Evolutionary conservation across 2,797 vertebrate species (phyloP).

Genomic region (Sciurus vulgaris): DNA sequence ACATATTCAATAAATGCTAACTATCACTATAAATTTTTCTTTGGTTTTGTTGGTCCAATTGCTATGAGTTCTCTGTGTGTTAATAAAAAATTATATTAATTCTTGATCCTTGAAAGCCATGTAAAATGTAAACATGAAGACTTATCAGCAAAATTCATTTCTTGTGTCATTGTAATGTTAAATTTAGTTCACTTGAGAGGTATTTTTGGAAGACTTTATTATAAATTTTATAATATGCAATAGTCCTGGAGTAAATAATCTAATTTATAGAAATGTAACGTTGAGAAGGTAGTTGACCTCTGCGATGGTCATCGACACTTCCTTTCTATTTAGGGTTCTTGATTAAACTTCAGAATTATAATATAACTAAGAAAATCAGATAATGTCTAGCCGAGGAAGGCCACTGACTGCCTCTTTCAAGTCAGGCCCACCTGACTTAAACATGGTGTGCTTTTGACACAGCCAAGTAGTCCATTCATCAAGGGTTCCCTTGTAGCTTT

Average conservation of each 20-base stretch:
- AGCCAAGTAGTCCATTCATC: background rate
- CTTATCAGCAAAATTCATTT: slow-evolving; percentile 44
- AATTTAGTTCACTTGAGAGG: slow-evolving; percentile 10
- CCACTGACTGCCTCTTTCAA: background rate
- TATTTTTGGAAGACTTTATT: slow-evolving; percentile 6
- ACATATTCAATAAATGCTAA: background rate
- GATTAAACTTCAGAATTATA: background rate
- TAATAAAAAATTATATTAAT: slow-evolving; percentile 36
- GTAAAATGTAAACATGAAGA: slow-evolving; percentile 34
- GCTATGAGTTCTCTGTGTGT: background rate
- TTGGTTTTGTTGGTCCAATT: background rate
- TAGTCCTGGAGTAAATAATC: background rate
- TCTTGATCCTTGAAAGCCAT: background rate
- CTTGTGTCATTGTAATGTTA: background rate
- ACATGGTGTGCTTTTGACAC: background rate
- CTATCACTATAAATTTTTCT: background rate
- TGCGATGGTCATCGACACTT: slow-evolving; percentile 32
- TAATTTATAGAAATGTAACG: background rate
- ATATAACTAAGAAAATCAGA: background rate
- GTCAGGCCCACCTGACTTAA: background rate
- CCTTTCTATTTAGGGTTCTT: slow-evolving; percentile 12
- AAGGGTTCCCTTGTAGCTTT: background rate
- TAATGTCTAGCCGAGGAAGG: background rate
- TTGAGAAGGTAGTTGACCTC: background rate
- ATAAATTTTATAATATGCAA: background rate